Percentiles rank a stretch among this genome's conserved stretches.
Conservation (phyloP, 2,113 vertebrate species). For the Oryzias celebensis region DNA sequence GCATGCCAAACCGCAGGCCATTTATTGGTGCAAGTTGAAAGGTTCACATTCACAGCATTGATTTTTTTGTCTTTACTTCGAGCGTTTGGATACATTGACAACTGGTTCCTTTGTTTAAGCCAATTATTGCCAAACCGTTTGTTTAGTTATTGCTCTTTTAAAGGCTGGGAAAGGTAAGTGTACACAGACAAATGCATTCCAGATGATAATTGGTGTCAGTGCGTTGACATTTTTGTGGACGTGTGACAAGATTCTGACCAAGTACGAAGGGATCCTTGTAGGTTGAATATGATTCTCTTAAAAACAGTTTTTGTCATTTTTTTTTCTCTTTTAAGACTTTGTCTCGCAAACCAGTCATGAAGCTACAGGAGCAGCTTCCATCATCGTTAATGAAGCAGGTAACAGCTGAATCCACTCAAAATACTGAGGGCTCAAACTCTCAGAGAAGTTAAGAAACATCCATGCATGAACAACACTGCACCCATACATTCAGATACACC, state of each 20-base stretch:
- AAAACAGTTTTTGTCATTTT: neutral
- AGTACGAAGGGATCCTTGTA: no score
- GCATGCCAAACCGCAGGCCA: constrained; percentile 43
- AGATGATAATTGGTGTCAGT: constrained; percentile 3
- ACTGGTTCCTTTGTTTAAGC: neutral
- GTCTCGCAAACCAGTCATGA: constrained; percentile 86
- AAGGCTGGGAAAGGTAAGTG: neutral
- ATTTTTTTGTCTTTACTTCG: constrained; percentile 13
- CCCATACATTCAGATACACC: neutral
- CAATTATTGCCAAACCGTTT: constrained; percentile 16
- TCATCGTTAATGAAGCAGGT: constrained; percentile 93
- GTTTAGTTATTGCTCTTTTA: constrained; percentile 16
- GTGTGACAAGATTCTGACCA: neutral
- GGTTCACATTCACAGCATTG: constrained; percentile 15
- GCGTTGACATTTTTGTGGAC: constrained; percentile 3
- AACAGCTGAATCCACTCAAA: constrained; percentile 27
- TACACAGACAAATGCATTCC: neutral
- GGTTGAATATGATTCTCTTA: neutral
- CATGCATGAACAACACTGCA: constrained; percentile 6
- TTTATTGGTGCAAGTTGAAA: constrained; percentile 26
- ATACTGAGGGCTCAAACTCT: no score
- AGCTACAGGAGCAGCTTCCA: constrained; percentile 91
- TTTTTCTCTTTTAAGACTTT: constrained; percentile 78
- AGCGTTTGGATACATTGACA: constrained; percentile 1
- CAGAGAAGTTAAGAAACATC: no score